A percentile compares a stretch with the other conserved stretches of the same genome.
phyloP scores from a whole-genome alignment of 2,797 vertebrate species.

The Arremon aurantiirostris region DNA sequence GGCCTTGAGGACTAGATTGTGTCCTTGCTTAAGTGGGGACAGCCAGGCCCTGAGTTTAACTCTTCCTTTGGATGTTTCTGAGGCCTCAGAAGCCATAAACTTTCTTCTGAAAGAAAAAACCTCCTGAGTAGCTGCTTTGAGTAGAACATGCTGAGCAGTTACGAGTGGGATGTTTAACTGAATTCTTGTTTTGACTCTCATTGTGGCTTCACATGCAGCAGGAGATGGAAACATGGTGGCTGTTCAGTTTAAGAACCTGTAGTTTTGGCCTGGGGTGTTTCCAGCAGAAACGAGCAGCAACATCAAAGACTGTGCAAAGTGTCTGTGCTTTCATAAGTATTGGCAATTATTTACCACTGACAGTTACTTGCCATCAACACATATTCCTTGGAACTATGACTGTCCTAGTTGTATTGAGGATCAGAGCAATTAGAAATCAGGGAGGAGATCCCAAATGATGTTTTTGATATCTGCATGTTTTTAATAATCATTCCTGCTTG shows the following conservation, averaged over 20 bases:
- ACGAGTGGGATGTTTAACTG: neutral
- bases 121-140: neutral
- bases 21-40: neutral
- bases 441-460: neutral
- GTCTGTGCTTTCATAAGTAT: neutral
- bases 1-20: conserved; percentile 17
- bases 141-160: neutral
- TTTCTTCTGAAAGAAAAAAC: neutral
- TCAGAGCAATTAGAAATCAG: neutral
- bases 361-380: neutral
- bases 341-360: neutral
- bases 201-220: neutral
- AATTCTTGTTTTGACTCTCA: neutral
- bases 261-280: neutral
- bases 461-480: neutral
- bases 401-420: neutral
- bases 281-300: neutral
- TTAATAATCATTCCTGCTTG: neutral
- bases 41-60: neutral
- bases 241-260: neutral
- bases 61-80: neutral
- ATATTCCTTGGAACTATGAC: neutral
- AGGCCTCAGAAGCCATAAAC: neutral
- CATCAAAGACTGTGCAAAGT: neutral
- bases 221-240: neutral